Evolutionary conservation across 2,888 invertebrate species (phyloP).

Genomic region (Caenorhabditis sp.): DNA sequence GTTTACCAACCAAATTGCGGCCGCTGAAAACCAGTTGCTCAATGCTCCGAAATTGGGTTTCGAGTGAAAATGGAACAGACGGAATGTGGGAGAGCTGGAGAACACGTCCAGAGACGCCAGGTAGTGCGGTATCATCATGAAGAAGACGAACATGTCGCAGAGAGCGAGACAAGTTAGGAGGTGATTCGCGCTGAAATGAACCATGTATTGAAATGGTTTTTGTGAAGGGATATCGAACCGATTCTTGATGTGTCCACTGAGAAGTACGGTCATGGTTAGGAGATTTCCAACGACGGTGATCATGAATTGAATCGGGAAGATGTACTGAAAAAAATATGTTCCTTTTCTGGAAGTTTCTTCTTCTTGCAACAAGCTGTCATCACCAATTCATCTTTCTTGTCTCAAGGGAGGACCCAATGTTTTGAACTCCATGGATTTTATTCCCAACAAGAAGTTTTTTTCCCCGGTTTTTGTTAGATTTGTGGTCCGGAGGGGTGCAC

Average conservation of each 20-base stretch:
- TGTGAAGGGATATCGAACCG: slow-evolving; percentile 58
- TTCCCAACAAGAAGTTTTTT: slow-evolving; percentile 15
- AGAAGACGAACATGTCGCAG: slow-evolving; percentile 75
- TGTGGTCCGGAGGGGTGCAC: slow-evolving; percentile 9
- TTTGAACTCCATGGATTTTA: too few relatives aligned
- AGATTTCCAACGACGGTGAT: slow-evolving; percentile 80
- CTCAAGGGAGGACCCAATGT: slow-evolving; percentile 4
- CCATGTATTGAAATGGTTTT: neutral
- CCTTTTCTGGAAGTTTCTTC: neutral
- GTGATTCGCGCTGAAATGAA: slow-evolving; percentile 71
- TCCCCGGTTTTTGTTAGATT: slow-evolving; percentile 37
- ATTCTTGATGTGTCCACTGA: slow-evolving; percentile 75
- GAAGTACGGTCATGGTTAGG: slow-evolving; percentile 78
- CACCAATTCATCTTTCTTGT: slow-evolving; percentile 41
- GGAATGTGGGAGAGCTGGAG: slow-evolving; percentile 61
- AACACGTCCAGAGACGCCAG: slow-evolving; percentile 69
- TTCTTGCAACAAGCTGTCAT: slow-evolving; percentile 24
- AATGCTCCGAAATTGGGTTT: slow-evolving; percentile 74
- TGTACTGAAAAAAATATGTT: slow-evolving; percentile 63
- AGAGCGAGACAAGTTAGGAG: slow-evolving; percentile 74
- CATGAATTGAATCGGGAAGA: slow-evolving; percentile 80
- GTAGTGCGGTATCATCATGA: slow-evolving; percentile 73
- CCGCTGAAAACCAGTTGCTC: slow-evolving; percentile 77
- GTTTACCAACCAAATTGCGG: slow-evolving; percentile 75
- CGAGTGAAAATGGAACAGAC: slow-evolving; percentile 71